A percentile compares a stretch with the other conserved stretches of the same genome.
These are phyloP conservation scores for Protobothrops flavoviridis DNA, from an alignment of 2,113 vertebrate genomes.

Conservation along the genomic window DNA sequence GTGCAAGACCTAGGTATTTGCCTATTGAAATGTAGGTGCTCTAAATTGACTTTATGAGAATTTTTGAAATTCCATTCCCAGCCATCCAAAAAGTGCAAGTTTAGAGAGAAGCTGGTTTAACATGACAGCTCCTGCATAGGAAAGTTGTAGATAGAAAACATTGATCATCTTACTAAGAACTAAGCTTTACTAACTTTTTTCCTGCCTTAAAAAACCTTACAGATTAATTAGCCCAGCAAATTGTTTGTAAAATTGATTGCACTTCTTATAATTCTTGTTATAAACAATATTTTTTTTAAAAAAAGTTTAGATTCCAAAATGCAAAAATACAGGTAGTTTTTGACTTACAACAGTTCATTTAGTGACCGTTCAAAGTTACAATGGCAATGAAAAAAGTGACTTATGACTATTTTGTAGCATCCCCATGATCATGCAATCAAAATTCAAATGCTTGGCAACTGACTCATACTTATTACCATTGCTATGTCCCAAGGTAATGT, in stretches of 20 bases:
- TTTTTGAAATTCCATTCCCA: not conserved
- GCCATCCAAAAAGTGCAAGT: not conserved
- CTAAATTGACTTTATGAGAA: not conserved
- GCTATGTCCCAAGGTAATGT: not conserved
- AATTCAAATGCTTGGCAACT: not conserved
- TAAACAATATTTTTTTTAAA: not conserved
- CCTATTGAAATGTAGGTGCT: not conserved
- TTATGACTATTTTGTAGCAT: not conserved
- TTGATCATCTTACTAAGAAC: constrained; percentile 43
- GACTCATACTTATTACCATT: not conserved
- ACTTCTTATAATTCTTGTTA: not conserved
- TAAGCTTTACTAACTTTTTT: constrained; percentile 18
- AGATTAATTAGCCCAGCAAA: not conserved
- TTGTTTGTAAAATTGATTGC: not conserved
- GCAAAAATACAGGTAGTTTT: not conserved
- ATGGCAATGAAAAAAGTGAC: not conserved
- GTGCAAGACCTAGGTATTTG: not conserved
- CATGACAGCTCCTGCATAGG: not conserved
- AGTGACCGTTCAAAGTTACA: not conserved
- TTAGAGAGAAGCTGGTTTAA: not conserved
- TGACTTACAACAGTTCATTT: not conserved
- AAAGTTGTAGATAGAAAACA: constrained; percentile 29
- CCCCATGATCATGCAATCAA: not conserved
- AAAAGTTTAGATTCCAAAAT: not conserved
- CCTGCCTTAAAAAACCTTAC: not conserved